Evolutionary conservation across 2,888 invertebrate species (phyloP), one percentile per base, ranked within the genome.

Genomic region (Cepaea hortensis): DNA sequence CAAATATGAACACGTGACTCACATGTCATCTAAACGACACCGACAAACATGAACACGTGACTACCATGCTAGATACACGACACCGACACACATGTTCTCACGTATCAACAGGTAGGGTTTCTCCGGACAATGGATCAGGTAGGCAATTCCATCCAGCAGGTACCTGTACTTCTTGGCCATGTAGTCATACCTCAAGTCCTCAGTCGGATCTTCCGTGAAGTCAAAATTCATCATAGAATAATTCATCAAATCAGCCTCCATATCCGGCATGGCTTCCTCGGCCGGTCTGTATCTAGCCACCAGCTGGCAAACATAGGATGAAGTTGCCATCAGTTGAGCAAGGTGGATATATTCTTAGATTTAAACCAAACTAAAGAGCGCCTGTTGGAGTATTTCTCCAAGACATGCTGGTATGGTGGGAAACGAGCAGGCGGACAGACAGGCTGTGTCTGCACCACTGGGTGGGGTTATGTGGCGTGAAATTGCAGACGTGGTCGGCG

Each of bases 81-180:
- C 13, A n/a, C 6, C n/a, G 70, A 23, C 70, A 23, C 70, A 70
- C 70, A 75, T 7, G 18, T 15, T 46, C 48, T 76, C 61, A 79
- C 79, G 61, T 61, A 35, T 68, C 13, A 73, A 18, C 23, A 73
- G 46, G 55, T 84, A 84, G 0, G 84, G 84, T 20, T 23, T 9
- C 46, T 50, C 46, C 6, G 75, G 62, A 62, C 75, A 75, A 13
- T 84, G 75, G 35, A 61, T 61, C 13, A 84, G 15, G 62, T 75
- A 50, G 2, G 75, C 20, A 46, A 84, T 61, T 9, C 75, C 62
- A 18, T 84, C 62, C 15, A 46, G 61, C 48, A 84, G 73, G 73
- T 84, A 48, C 13, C 62, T 62, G n/a, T 73, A 84, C 62, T 75
- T 84, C 46, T 46, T 9, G 46, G 11, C 11, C 76, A 84, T 3